phyloP scores from a whole-genome alignment of 53 echinoderm and acorn worm genomes.

The Astropecten irregularis region DNA sequence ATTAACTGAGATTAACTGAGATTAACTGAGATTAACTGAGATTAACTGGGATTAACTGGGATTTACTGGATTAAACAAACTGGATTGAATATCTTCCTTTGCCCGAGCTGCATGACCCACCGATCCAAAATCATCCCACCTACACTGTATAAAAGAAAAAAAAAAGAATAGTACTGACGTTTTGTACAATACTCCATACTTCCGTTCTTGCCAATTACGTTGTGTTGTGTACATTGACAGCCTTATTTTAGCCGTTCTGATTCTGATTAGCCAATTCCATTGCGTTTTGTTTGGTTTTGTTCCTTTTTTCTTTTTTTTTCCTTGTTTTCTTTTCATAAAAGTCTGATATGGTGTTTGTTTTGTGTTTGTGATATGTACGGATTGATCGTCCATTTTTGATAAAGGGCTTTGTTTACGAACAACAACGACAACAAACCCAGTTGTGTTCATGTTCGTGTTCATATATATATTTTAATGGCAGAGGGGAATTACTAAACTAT shows the following conservation, averaged over 20 bases:
- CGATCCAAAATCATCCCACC: not conserved
- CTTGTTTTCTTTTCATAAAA: not conserved
- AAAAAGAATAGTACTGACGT: conserved; percentile 23
- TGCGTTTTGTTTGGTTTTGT: too few species aligned
- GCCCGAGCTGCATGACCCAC: not conserved
- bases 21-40: too few species aligned
- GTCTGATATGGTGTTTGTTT: conserved; percentile 37
- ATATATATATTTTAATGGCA: conserved; percentile 42
- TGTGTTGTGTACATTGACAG: conserved; percentile 29
- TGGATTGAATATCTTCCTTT: too few species aligned
- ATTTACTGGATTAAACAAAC: too few species aligned
- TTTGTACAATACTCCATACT: not conserved
- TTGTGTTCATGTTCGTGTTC: conserved; percentile 45
- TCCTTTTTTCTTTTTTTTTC: too few species aligned
- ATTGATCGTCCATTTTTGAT: conserved; percentile 16
- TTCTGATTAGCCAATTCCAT: too few species aligned
- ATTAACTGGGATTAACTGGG: too few species aligned
- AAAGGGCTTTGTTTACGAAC: not conserved
- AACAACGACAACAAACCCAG: not conserved
- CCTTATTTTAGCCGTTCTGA: not conserved
- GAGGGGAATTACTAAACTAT: too few species aligned
- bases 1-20: too few species aligned
- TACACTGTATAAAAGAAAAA: conserved; percentile 18
- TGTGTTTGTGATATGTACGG: conserved; percentile 26
- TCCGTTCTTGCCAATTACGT: conserved; percentile 42